Base-by-base conservation (phyloP, 2,113 vertebrate genomes). In the Campylorhamphus procurvoides region DNA sequence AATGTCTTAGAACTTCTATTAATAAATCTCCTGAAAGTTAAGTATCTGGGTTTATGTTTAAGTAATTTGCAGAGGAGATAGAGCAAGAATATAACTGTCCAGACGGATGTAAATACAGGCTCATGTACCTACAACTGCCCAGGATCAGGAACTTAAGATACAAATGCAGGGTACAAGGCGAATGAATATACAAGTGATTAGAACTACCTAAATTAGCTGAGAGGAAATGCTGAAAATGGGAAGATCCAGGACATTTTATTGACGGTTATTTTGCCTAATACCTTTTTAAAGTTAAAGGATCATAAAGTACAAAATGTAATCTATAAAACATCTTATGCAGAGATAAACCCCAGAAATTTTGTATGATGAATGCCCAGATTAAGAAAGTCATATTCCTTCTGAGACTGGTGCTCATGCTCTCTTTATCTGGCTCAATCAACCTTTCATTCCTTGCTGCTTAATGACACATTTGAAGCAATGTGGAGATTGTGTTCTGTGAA, bases 331-430 rank as follows among this genome's bases (percentile, higher is more conserved):
- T 37, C 29, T 82, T 82, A 60, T 47, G 71, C 81, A 76, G 44
- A 89, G 24, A 24, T 10, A 56, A 91, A 82, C 9, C 19, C 18
- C 31, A 72, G 84, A 79, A 79, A 56, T 87, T 72, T 76, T 84
- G 1, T 19, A 53, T 69, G 52, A 76, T 44, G 31, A 75, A 94
- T 85, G n/a, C 5, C 12, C 44, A 58, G 40, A 56, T 82, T 89
- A 96, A 95, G 83, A 84, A 91, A 93, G 52, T 71, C 47, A 52
- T 72, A 72, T 76, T 82, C 39, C 10, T 72, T 87, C 44, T 89
- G 60, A 84, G 11, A 28, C 12, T 87, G 72, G 9, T 53, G 37
- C n/a, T 91, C 46, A 59, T 68, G 29, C 3, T 83, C 14, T 81
- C 33, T 92, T 83, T 77, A 79, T 82, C 29, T 63, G 58, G 60